Evolutionary conservation across 2,797 vertebrate genomes (phyloP).

Genomic region (Alcedo atthis): DNA sequence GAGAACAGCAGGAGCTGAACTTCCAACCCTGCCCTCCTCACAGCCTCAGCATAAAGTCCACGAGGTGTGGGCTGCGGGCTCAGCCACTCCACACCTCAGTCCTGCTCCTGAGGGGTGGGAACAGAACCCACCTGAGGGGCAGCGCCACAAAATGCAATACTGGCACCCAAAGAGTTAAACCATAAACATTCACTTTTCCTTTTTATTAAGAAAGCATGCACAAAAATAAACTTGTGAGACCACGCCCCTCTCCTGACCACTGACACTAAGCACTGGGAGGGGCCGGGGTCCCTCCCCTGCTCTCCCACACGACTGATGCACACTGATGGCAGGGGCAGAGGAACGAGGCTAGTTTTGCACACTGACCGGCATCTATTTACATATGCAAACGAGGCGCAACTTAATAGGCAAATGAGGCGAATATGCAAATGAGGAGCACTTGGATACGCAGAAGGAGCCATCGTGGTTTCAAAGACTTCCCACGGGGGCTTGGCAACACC

Average conservation of each 20-base stretch:
- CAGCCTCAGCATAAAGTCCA: neutral
- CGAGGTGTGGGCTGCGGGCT: neutral
- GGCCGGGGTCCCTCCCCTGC: neutral
- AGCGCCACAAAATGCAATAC: constrained; percentile 12
- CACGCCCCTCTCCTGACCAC: constrained; percentile 69
- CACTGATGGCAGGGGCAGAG: constrained; percentile 45
- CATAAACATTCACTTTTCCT: constrained; percentile 76
- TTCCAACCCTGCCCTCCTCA: neutral
- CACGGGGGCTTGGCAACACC: neutral
- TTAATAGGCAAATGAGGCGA: constrained; percentile 61
- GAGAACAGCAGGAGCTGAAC: neutral
- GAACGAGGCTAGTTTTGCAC: constrained; percentile 67
- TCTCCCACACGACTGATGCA: neutral
- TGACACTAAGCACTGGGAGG: constrained; percentile 47
- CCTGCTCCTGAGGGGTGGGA: neutral
- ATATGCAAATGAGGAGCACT: constrained; percentile 64
- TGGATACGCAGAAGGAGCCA: constrained; percentile 54
- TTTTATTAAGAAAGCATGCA: constrained; percentile 87
- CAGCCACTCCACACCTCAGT: neutral
- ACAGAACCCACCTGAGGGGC: rapidly evolving
- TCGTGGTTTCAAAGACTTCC: constrained; percentile 7
- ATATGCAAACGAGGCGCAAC: constrained; percentile 68
- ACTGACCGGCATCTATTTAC: constrained; percentile 74
- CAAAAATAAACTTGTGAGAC: constrained; percentile 81
- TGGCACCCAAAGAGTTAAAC: constrained; percentile 61